These are phyloP conservation scores for Apolygus lucorum DNA, from an alignment of 1,140 invertebrate genomes.

Conservation along the genomic window DNA sequence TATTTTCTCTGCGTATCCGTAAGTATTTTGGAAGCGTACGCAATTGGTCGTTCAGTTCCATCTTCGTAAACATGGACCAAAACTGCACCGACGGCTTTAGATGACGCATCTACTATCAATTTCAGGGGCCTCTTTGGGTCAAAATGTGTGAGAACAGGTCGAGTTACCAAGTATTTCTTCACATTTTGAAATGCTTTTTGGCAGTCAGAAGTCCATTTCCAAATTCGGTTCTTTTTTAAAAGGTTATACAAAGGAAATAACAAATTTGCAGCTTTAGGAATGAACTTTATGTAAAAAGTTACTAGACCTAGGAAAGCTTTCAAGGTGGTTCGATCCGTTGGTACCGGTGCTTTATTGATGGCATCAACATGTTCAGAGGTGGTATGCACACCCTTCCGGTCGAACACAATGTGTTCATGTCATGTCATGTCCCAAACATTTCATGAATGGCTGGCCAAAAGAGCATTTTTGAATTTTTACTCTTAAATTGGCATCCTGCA, in stretches of 20 bases:
- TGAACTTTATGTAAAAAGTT: slow-evolving; percentile 16
- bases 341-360: slow-evolving; percentile 7
- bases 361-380: neutral
- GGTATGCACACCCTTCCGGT: no score
- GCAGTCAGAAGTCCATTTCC: slow-evolving; percentile 27
- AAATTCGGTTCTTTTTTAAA: slow-evolving; percentile 24
- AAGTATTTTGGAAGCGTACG: slow-evolving; percentile 40
- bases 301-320: slow-evolving; percentile 9
- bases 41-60: slow-evolving; percentile 35
- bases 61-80: slow-evolving; percentile 35
- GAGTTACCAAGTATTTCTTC: slow-evolving; percentile 20
- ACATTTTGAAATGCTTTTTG: slow-evolving; percentile 27
- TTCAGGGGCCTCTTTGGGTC: no score
- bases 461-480: no score
- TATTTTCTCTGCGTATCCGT: slow-evolving; percentile 42
- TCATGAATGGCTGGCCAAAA: no score
- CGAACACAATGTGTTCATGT: no score
- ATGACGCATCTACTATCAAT: slow-evolving; percentile 29
- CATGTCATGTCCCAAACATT: no score
- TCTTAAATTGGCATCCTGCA: no score
- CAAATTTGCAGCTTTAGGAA: neutral
- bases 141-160: slow-evolving; percentile 32
- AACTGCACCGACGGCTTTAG: slow-evolving; percentile 37
- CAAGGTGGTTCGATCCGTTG: neutral
- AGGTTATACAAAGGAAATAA: slow-evolving; percentile 21